Evolutionary conservation across 1,140 invertebrate species (phyloP).

Genomic region (Hestina assimilis): DNA sequence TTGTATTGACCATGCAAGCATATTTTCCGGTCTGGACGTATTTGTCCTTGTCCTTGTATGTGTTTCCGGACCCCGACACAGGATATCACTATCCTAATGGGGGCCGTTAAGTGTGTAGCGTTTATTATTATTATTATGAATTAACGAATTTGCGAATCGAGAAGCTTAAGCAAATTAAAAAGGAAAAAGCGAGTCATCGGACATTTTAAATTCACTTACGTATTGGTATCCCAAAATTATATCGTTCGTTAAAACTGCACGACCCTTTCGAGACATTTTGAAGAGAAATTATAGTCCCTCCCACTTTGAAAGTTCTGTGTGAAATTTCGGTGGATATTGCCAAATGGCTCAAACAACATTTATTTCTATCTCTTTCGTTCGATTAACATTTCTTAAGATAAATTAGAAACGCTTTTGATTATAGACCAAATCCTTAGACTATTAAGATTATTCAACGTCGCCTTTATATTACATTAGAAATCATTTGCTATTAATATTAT

Average conservation of each 20-base stretch:
- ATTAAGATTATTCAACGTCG: no score
- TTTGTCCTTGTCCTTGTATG: no score
- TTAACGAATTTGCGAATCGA: not conserved
- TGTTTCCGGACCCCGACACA: no score
- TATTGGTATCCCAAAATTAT: constrained; percentile 19
- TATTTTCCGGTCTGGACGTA: no score
- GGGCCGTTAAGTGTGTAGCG: no score
- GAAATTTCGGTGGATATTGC: constrained; percentile 27
- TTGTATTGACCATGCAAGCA: no score
- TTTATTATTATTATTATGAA: no score
- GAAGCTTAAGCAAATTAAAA: constrained; percentile 6
- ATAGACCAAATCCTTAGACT: no score
- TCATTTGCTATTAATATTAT: not conserved
- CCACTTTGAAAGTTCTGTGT: constrained; percentile 16
- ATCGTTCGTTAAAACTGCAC: constrained; percentile 18
- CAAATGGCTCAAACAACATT: constrained; percentile 21
- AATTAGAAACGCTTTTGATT: constrained; percentile 12
- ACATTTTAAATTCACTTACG: constrained; percentile 19
- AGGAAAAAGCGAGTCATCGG: constrained; percentile 1
- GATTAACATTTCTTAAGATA: constrained; percentile 27
- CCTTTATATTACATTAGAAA: no score
- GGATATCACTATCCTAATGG: no score
- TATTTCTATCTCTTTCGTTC: constrained; percentile 30
- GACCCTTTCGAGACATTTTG: constrained; percentile 3
- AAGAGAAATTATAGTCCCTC: constrained; percentile 17